phyloP scores from a whole-genome alignment of 2,113 vertebrate genomes.

The Herpetotheres cachinnans region DNA sequence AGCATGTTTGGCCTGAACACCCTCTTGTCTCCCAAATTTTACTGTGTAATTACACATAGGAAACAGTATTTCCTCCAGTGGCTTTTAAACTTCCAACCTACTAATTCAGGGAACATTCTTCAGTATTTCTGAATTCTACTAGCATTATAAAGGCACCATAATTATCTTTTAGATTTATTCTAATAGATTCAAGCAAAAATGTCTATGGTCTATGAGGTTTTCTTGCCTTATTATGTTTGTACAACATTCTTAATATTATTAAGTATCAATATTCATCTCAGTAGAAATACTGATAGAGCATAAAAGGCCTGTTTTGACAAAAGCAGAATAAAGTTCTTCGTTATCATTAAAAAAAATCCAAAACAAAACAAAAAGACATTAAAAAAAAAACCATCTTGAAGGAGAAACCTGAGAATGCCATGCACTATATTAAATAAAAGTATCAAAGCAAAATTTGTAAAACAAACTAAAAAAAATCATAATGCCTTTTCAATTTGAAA shows the following conservation, averaged over 20 bases:
- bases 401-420: neutral
- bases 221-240: neutral
- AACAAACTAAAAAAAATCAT: neutral
- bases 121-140: slow-evolving; percentile 5
- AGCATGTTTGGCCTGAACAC: neutral
- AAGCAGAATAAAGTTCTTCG: neutral
- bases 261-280: neutral
- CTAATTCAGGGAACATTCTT: neutral
- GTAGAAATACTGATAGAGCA: neutral
- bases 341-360: neutral
- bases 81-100: slow-evolving; percentile 12
- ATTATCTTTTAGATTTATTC: neutral
- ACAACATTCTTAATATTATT: neutral
- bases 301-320: neutral
- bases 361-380: no score
- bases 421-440: neutral
- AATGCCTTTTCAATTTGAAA: neutral
- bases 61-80: neutral
- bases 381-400: neutral
- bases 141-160: neutral
- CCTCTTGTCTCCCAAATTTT: slow-evolving; percentile 7
- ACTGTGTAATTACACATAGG: slow-evolving; percentile 27
- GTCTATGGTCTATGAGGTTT: neutral
- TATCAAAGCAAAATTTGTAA: neutral
- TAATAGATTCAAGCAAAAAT: neutral